These are phyloP conservation scores for Petrocephalus sullivani DNA, from an alignment of 2,797 vertebrate species.

Conservation along the genomic window DNA sequence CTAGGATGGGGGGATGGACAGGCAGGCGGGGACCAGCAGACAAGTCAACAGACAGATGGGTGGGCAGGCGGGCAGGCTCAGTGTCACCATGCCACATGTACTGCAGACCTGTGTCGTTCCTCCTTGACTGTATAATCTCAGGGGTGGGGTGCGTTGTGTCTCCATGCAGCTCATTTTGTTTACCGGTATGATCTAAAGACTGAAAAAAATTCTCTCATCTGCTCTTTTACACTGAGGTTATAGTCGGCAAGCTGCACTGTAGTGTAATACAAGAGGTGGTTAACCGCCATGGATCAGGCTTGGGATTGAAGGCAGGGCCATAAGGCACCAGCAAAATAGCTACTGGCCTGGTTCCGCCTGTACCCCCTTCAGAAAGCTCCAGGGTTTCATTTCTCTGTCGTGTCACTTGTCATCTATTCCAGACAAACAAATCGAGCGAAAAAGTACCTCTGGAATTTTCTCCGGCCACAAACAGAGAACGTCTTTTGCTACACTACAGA, in stretches of 20 bases:
- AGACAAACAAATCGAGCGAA: neutral
- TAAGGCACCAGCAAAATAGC: constrained; percentile 29
- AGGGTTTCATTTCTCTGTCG: constrained; percentile 8
- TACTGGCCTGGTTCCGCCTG: constrained; percentile 11
- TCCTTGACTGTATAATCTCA: constrained; percentile 62
- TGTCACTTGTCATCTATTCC: constrained; percentile 12
- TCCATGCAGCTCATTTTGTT: constrained; percentile 58
- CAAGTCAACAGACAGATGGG: neutral
- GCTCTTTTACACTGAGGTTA: constrained; percentile 43
- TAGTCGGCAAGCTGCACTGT: constrained; percentile 61
- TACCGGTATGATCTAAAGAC: constrained; percentile 51
- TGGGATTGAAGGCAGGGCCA: constrained; percentile 44
- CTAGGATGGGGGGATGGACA: too few species aligned
- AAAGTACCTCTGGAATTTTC: neutral
- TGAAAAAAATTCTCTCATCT: constrained; percentile 42
- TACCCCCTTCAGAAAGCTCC: neutral
- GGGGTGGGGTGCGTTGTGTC: constrained; percentile 69
- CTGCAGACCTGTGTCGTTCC: constrained; percentile 54
- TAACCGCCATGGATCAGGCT: constrained; percentile 53
- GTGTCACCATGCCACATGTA: constrained; percentile 44
- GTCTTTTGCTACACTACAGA: neutral
- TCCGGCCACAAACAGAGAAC: neutral
- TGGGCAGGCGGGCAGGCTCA: neutral
- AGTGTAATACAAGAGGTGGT: constrained; percentile 68
- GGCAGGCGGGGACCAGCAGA: neutral